Evolutionary conservation across 2,797 vertebrate genomes (phyloP).

Genomic region (Muscicapa striata): DNA sequence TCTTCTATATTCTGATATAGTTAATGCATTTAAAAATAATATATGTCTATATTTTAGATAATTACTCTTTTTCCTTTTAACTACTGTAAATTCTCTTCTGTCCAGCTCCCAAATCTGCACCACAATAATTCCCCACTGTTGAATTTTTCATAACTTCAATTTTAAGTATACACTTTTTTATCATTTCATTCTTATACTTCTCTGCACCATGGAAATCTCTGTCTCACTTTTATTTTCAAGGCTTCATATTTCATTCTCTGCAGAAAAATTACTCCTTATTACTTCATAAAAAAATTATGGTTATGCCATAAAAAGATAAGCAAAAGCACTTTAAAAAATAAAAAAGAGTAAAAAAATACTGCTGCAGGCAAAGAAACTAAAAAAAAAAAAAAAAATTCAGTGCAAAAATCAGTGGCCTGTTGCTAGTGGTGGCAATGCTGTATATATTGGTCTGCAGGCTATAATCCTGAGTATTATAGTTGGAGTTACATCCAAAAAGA

Average conservation of each 20-base stretch:
- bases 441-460: neutral
- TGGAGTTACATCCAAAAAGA: neutral
- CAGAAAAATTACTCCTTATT: neutral
- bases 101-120: neutral
- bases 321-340: neutral
- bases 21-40: neutral
- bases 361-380: neutral
- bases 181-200: neutral
- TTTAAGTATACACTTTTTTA: neutral
- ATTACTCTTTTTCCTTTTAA: neutral
- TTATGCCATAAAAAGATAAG: neutral
- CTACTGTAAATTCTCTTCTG: neutral
- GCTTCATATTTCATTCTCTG: neutral
- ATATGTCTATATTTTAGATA: neutral
- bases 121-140: neutral
- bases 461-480: neutral
- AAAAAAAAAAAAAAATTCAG: neutral
- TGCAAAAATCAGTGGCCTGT: neutral
- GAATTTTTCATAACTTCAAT: neutral
- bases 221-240: neutral
- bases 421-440: neutral
- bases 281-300: neutral
- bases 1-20: neutral
- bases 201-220: neutral
- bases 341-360: neutral